A percentile compares a stretch with the other conserved stretches of the same genome.
phyloP scores from a whole-genome alignment of 2,888 invertebrate species.

The Sepiola atlantica region DNA sequence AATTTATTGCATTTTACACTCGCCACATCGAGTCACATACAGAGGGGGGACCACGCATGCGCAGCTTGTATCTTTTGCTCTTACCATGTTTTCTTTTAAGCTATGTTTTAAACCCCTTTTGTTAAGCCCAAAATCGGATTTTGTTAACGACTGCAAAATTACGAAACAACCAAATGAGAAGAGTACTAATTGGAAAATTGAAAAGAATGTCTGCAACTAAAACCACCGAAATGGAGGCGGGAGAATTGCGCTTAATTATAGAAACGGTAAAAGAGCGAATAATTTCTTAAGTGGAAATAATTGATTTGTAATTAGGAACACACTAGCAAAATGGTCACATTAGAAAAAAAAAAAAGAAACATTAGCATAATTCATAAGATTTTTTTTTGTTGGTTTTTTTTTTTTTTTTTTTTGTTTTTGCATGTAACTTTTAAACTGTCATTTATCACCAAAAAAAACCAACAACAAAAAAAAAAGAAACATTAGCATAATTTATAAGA shows the following conservation, averaged over 20 bases:
- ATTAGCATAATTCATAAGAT: neutral
- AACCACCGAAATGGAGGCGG: no score
- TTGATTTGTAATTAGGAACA: neutral
- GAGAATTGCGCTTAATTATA: neutral
- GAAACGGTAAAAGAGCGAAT: neutral
- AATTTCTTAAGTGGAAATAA: constrained; percentile 8
- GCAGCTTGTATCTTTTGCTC: no score
- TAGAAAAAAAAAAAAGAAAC: neutral
- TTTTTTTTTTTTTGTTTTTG: neutral
- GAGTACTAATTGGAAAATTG: neutral
- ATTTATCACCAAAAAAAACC: no score
- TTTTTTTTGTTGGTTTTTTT: no score
- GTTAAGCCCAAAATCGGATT: no score
- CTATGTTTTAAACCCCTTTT: no score
- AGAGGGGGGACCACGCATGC: no score
- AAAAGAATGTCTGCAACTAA: neutral
- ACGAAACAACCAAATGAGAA: neutral
- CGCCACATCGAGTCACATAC: no score
- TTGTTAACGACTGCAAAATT: no score
- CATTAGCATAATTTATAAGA: neutral
- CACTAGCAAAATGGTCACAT: neutral
- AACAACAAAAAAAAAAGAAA: no score
- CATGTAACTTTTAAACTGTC: neutral
- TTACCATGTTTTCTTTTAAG: no score
- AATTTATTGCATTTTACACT: no score